Evolutionary conservation across 2,113 vertebrate genomes (phyloP), one percentile per base, ranked within the genome.

Genomic region (Dromas ardeola): DNA sequence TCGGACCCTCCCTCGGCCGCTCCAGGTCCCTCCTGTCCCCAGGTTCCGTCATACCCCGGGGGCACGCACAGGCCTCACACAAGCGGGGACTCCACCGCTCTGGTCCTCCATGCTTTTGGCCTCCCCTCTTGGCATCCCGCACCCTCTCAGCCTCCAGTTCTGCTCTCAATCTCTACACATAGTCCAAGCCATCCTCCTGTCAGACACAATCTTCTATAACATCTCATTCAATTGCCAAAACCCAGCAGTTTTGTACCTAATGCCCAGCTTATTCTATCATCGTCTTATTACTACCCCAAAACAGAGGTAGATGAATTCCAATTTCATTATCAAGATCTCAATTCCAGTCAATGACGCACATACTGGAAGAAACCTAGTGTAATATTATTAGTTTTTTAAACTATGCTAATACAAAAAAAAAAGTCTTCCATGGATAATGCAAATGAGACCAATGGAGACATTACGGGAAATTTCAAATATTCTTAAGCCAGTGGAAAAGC

Each of bases 281-380:
- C 6, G 15, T 77, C 67, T 77, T 52, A 71, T 86, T 78, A 63
- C 59, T 47, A 32, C n/a, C 58, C 88, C 18, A 3, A 88, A 93
- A 62, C 20, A 88, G 88, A 86, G 74, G 86, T 0, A 86, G 85
- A 50, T 4, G 3, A 83, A 86, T 61, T 83, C 76, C 90, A 94
- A 93, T 95, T 82, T 90, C 92, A 83, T 95, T 93, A 94, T 21
- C 55, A 34, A 49, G 74, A 38, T 23, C 90, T 73, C 25, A 22
- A 5, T 94, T 95, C 93, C 93, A 77, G 90, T 85, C 90, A 96
- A 6, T 92, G 90, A 93, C 4, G 32, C 69, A 88, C 84, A 69
- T 40, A 70, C 82, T 86, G 92, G 80, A 92, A 80, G 86, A 81
- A 77, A 42, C 38, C 76, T 52, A 26, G 40, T 0, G 1, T 81